phyloP scores from a whole-genome alignment of 2,888 invertebrate species.

The Dryobota labecula region DNA sequence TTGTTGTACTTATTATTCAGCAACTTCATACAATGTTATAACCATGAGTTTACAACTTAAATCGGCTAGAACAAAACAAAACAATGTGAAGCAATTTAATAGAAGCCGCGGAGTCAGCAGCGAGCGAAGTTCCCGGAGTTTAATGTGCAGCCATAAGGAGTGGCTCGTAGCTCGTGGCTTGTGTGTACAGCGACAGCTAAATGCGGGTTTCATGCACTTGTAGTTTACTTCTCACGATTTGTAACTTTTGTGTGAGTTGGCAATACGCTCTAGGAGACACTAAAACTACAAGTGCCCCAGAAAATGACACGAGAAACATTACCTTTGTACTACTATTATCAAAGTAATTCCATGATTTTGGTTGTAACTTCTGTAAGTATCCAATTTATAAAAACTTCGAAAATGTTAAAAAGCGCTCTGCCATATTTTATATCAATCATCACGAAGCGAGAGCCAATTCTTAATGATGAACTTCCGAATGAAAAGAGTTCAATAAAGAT shows the following conservation, averaged over 20 bases:
- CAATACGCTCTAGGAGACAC: conserved; percentile 5
- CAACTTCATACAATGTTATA: conserved; percentile 38
- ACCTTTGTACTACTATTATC: not conserved
- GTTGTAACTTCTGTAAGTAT: not conserved
- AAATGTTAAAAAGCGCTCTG: not conserved
- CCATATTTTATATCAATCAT: conserved; percentile 33
- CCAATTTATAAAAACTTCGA: conserved; percentile 26
- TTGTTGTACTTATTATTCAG: conserved; percentile 26
- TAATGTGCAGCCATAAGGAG: conserved; percentile 38
- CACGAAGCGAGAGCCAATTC: conserved; percentile 30
- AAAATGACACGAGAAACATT: conserved; percentile 11
- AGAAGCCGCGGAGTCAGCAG: conserved; percentile 44
- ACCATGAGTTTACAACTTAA: conserved; percentile 26
- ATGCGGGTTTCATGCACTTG: conserved; percentile 4
- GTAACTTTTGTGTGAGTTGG: conserved; percentile 35
- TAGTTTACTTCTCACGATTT: conserved; percentile 25
- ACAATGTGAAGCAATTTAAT: conserved; percentile 51
- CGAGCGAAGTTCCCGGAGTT: conserved; percentile 30
- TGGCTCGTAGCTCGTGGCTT: conserved; percentile 6
- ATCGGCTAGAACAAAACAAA: conserved; percentile 36
- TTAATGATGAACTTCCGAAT: conserved; percentile 62
- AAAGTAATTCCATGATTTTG: not conserved
- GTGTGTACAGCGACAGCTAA: not conserved
- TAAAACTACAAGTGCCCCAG: not conserved
- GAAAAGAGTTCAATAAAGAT: conserved; percentile 64